A percentile compares a stretch with the other conserved stretches of the same genome.
Conservation (phyloP, 2,888 invertebrate species). For the Dusona sp. region DNA sequence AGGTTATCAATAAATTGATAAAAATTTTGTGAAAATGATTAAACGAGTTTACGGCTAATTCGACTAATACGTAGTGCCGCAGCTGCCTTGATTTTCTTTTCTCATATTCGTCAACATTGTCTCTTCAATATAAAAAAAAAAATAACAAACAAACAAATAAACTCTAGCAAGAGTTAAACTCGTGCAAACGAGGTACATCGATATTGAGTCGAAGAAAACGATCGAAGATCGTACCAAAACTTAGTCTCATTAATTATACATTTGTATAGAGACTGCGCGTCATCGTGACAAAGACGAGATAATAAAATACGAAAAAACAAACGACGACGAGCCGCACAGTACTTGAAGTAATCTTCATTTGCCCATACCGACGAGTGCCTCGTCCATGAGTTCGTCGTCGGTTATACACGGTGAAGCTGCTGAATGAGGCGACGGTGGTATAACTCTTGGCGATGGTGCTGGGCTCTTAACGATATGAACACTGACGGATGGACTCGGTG, state of each 20-base stretch:
- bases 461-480: slow-evolving; percentile 92
- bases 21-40: neutral
- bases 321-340: slow-evolving; percentile 63
- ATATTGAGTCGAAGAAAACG: neutral
- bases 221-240: neutral
- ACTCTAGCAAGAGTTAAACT: neutral
- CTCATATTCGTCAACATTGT: neutral
- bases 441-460: slow-evolving; percentile 89
- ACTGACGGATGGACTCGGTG: slow-evolving; percentile 89
- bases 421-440: slow-evolving; percentile 89
- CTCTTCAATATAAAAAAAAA: neutral
- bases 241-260: neutral
- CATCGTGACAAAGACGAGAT: slow-evolving; percentile 12
- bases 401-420: slow-evolving; percentile 93
- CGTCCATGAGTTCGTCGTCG: slow-evolving; percentile 96
- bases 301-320: slow-evolving; percentile 33
- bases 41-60: neutral
- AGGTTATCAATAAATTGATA: neutral
- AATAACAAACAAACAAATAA: neutral
- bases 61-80: slow-evolving; percentile 15
- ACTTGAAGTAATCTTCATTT: slow-evolving; percentile 86
- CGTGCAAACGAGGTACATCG: neutral
- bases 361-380: slow-evolving; percentile 92
- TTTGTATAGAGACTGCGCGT: slow-evolving; percentile 48
- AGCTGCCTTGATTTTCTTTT: slow-evolving; percentile 3